Evolutionary conservation across 1,140 invertebrate species (phyloP).

Genomic region (Saccostrea cuccullata): DNA sequence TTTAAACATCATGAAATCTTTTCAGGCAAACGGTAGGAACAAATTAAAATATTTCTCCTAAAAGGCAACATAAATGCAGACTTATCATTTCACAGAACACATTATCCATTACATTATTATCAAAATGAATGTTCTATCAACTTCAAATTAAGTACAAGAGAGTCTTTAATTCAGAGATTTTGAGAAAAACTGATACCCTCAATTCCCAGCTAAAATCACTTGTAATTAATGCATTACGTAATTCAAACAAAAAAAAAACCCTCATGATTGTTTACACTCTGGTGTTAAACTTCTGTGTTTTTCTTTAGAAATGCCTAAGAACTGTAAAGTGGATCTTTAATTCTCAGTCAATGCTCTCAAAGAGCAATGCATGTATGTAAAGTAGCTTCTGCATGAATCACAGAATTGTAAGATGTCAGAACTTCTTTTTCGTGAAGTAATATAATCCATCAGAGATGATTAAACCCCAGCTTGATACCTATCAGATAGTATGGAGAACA

Average conservation of each 20-base stretch:
- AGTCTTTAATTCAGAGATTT: not conserved
- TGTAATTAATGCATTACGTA: constrained; percentile 13
- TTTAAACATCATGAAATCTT: no score
- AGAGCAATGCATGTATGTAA: not conserved
- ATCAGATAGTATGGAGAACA: constrained; percentile 3
- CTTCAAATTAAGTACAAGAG: not conserved
- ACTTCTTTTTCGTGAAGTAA: not conserved
- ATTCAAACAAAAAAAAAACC: not conserved
- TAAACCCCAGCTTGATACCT: not conserved
- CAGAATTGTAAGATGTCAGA: not conserved
- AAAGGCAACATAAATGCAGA: no score
- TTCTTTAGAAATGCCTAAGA: not conserved
- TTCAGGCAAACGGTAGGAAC: no score
- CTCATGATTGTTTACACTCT: constrained; percentile 1
- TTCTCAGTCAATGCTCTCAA: not conserved
- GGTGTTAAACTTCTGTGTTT: not conserved
- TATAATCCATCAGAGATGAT: constrained; percentile 7
- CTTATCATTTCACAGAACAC: no score
- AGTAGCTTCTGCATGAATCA: not conserved
- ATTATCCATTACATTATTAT: not conserved
- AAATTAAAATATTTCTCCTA: no score
- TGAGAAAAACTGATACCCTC: constrained; percentile 17
- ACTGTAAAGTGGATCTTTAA: not conserved
- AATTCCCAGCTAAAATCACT: constrained; percentile 5
- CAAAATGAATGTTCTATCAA: not conserved